phyloP scores from a whole-genome alignment of 1,140 invertebrate genomes.

The Ceratina calcarata region DNA sequence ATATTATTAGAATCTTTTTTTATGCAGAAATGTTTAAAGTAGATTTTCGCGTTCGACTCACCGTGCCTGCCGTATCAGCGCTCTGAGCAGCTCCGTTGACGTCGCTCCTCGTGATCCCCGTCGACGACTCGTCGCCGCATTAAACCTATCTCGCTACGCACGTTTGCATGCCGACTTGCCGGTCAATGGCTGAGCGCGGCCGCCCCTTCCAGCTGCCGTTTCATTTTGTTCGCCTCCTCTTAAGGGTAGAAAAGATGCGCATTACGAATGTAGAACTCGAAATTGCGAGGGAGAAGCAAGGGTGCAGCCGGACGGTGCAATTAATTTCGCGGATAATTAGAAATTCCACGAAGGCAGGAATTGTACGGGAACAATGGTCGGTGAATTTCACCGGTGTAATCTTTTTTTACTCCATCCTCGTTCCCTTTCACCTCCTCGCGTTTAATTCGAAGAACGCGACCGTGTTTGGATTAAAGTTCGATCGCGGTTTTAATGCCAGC shows the following conservation, averaged over 20 bases:
- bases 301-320: background rate
- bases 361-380: constrained; percentile 3
- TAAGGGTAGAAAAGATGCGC: constrained; percentile 28
- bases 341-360: constrained; percentile 14
- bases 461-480: background rate
- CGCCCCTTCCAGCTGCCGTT: background rate
- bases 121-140: too few relatives aligned
- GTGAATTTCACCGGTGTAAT: too few relatives aligned
- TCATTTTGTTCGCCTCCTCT: constrained; percentile 16
- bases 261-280: constrained; percentile 34
- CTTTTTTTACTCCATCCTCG: background rate
- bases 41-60: too few relatives aligned
- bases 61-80: too few relatives aligned
- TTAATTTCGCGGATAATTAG: constrained; percentile 30
- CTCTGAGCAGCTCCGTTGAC: too few relatives aligned
- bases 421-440: too few relatives aligned
- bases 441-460: background rate
- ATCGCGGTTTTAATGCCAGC: background rate
- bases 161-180: constrained; percentile 3
- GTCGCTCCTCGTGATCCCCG: too few relatives aligned
- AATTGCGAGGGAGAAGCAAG: constrained; percentile 3
- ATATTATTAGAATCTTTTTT: too few relatives aligned
- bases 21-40: too few relatives aligned
- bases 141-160: constrained; percentile 22
- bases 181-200: background rate